Conservation (phyloP, 2,797 vertebrate species). For the Gobio occitaniae region DNA sequence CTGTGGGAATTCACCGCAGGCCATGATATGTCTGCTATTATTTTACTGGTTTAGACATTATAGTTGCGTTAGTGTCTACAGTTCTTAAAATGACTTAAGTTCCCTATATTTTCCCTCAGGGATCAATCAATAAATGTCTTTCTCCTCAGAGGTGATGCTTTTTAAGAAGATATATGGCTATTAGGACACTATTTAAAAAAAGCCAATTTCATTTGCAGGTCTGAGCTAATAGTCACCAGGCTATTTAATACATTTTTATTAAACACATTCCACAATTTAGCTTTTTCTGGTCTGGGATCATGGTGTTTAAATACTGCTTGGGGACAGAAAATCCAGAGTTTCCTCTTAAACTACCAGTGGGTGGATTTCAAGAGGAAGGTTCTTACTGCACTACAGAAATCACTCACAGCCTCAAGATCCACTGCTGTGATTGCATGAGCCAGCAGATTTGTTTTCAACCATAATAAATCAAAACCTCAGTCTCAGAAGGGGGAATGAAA, state of each 20-base stretch:
- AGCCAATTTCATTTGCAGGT: neutral
- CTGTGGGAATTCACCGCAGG: conserved; percentile 16
- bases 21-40: conserved; percentile 25
- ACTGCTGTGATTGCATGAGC: conserved; percentile 18
- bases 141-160: neutral
- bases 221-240: neutral
- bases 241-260: neutral
- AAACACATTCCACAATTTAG: neutral
- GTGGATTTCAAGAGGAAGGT: conserved; percentile 30
- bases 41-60: conserved; percentile 34
- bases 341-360: conserved; percentile 24
- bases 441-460: conserved; percentile 41
- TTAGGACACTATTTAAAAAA: neutral
- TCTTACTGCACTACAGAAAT: conserved; percentile 25
- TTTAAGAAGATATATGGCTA: neutral
- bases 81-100: conserved; percentile 11
- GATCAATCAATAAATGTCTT: conserved; percentile 1
- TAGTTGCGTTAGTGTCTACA: conserved; percentile 1
- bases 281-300: neutral
- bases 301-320: neutral
- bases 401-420: conserved; percentile 27
- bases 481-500: conserved; percentile 29
- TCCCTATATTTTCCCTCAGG: conserved; percentile 1
- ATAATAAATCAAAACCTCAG: conserved; percentile 34
- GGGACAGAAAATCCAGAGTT: neutral